Percentiles rank a stretch among this genome's conserved stretches.
These are phyloP conservation scores for Thermophis baileyi DNA, from an alignment of 2,113 vertebrate species.

Conservation along the genomic window DNA sequence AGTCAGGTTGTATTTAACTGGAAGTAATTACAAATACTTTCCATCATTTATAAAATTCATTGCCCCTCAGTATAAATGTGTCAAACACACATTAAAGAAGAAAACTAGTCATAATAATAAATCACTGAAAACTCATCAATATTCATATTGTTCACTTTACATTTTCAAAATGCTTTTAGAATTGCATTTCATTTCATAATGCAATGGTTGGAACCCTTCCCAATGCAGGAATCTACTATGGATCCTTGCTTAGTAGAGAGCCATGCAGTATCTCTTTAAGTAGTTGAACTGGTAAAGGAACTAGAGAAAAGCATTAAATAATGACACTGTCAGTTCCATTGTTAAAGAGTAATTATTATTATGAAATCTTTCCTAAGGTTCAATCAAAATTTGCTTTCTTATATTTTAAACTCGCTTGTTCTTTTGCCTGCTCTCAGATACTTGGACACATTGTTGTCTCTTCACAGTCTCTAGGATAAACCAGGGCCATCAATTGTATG, in stretches of 20 bases:
- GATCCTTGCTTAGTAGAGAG: not conserved
- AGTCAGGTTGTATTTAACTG: slow-evolving; percentile 31
- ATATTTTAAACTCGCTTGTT: not conserved
- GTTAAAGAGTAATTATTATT: not conserved
- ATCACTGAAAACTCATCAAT: not conserved
- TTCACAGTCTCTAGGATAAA: not conserved
- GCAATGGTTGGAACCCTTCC: not conserved
- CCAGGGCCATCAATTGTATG: not conserved
- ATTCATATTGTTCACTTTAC: not conserved
- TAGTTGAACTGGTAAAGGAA: not conserved
- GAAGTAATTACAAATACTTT: slow-evolving; percentile 37
- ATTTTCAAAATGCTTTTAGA: slow-evolving; percentile 4
- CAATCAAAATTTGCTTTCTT: not conserved
- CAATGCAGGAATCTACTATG: not conserved
- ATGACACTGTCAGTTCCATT: not conserved
- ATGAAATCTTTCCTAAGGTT: not conserved
- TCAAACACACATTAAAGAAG: slow-evolving; percentile 20
- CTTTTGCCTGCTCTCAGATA: not conserved
- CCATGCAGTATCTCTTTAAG: not conserved
- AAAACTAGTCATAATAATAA: slow-evolving; percentile 3
- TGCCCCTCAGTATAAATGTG: slow-evolving; percentile 23
- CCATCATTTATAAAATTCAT: slow-evolving; percentile 27
- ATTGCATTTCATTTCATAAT: not conserved
- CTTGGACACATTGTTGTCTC: not conserved
- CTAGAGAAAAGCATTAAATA: not conserved